Base-by-base conservation (phyloP, 2,797 vertebrate species). In the Apogon hyalosoma region DNA sequence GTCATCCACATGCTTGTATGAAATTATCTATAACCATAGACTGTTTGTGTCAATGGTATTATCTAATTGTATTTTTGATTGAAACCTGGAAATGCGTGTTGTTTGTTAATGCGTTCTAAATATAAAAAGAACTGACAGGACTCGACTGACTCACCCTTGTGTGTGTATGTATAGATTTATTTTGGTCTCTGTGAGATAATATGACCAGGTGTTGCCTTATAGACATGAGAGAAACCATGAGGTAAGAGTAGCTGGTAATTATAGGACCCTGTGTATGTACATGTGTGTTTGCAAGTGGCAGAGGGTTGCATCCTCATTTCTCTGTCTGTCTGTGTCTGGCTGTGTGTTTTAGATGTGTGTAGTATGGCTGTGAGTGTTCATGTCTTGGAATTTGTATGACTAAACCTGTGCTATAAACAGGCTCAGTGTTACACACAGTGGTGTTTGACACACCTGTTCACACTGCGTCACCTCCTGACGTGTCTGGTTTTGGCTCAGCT, bases 311-410 rank as follows among this genome's bases (percentile, higher is more conserved):
- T 18, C 12, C 33, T 45, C 21, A 46, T 52, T 24, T 68, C 2
- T 52, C n/a, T 54, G 62, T 60, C 69, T 73, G 77, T 74, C 71
- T 81, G 63, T 2, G 33, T 87, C 56, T 83, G 62, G 39, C 45
- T 57, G 12, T 55, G 69, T 72, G 54, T 71, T 79, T 24, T 79
- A 49, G 48, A 65, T 75, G 73, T 61, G 59, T 80, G 36, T 21
- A n/a, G 43, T 2, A n/a, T 55, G 49, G 43, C 47, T 49, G 51
- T 76, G 79, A 53, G 39, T 36, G 68, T 55, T 67, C 46, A 12
- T 61, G 80, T 87, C 83, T 79, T 73, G 87, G 84, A 87, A 88
- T 88, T 71, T 0, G 4, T 48, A 62, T 90, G 90, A 91, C 82
- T 90, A 81, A 89, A 79, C 19, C 66, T 64, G 46, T 15, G 24